phyloP scores from a whole-genome alignment of 1,140 invertebrate genomes.

The Ceratina australensis region DNA sequence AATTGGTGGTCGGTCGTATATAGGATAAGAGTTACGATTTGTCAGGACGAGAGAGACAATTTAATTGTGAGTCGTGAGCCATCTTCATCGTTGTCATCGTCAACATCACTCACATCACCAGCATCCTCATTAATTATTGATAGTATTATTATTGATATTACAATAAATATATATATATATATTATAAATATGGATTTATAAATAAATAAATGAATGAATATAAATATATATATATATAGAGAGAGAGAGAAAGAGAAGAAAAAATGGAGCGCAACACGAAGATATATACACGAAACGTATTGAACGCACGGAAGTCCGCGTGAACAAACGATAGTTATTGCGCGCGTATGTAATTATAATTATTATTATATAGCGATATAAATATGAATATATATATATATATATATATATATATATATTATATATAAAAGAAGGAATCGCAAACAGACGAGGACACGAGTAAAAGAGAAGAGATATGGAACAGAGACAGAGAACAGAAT shows the following conservation, averaged over 20 bases:
- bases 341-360: slow-evolving; percentile 60
- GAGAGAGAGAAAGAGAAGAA: slow-evolving; percentile 31
- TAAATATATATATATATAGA: slow-evolving; percentile 23
- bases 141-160: slow-evolving; percentile 63
- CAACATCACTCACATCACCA: slow-evolving; percentile 11
- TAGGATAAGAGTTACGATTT: slow-evolving; percentile 36
- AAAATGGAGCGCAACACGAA: slow-evolving; percentile 44
- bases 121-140: slow-evolving; percentile 55
- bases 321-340: slow-evolving; percentile 46
- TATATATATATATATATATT: slow-evolving; percentile 49
- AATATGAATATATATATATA: slow-evolving; percentile 60
- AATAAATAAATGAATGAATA: slow-evolving; percentile 50
- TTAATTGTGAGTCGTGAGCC: slow-evolving; percentile 51
- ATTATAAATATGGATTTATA: slow-evolving; percentile 72
- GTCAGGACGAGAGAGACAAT: slow-evolving; percentile 18
- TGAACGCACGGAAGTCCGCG: slow-evolving; percentile 59
- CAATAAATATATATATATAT: slow-evolving; percentile 62
- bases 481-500: slow-evolving; percentile 17
- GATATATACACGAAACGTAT: slow-evolving; percentile 45
- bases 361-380: slow-evolving; percentile 58
- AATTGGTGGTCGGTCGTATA: slow-evolving; percentile 51
- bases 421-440: slow-evolving; percentile 45
- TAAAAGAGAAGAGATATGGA: slow-evolving; percentile 7
- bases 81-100: slow-evolving; percentile 55
- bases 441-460: slow-evolving; percentile 34